phyloP scores from a whole-genome alignment of 2,113 vertebrate species.

The Eclectus roratus region DNA sequence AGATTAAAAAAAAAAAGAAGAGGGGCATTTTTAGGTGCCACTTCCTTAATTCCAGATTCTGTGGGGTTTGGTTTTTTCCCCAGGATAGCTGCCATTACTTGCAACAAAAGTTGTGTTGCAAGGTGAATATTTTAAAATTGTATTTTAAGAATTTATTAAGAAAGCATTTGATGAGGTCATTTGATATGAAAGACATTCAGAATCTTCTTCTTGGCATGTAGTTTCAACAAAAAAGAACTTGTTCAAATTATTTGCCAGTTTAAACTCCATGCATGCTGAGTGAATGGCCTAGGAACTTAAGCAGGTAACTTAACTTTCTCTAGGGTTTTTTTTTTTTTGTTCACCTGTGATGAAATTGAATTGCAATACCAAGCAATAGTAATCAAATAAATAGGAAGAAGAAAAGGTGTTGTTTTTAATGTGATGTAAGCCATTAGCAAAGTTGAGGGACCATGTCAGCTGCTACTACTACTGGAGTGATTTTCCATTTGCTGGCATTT shows the following conservation, averaged over 20 bases:
- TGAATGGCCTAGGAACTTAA: conserved; percentile 37
- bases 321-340: conserved; percentile 3
- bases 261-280: conserved; percentile 13
- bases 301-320: conserved; percentile 17
- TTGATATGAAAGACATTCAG: neutral
- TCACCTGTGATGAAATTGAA: conserved; percentile 29
- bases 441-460: conserved; percentile 74
- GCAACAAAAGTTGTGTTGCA: conserved; percentile 1
- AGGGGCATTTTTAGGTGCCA: neutral
- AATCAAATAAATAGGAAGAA: conserved; percentile 51
- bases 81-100: neutral
- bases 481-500: conserved; percentile 70
- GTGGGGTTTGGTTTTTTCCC: neutral
- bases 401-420: conserved; percentile 38
- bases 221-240: neutral
- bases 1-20: neutral
- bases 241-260: conserved; percentile 38
- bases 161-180: conserved; percentile 11
- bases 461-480: conserved; percentile 39
- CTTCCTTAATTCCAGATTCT: neutral
- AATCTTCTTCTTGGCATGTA: conserved; percentile 8
- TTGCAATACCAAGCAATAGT: conserved; percentile 29
- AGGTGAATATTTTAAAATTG: neutral
- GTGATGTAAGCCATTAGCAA: conserved; percentile 31
- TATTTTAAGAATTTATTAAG: neutral